phyloP scores from a whole-genome alignment of 2,113 vertebrate species.

The Mixornis gularis region DNA sequence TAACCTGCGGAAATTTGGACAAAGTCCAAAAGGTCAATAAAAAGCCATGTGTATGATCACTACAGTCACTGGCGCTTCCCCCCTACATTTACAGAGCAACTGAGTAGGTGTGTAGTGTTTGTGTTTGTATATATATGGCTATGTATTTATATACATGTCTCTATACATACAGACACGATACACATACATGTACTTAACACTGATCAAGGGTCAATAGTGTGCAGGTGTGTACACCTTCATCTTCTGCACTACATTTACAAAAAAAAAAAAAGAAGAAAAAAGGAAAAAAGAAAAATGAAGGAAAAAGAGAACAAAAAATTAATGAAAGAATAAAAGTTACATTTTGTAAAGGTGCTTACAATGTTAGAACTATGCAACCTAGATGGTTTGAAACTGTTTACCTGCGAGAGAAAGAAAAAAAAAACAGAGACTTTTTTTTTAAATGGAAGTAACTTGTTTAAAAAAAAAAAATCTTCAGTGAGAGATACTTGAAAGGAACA shows the following conservation, averaged over 20 bases:
- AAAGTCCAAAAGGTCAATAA: constrained; percentile 61
- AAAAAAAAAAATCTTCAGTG: constrained; percentile 77
- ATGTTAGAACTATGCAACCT: constrained; percentile 98
- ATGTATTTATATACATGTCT: constrained; percentile 8
- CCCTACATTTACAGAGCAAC: constrained; percentile 41
- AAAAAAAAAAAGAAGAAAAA: not conserved
- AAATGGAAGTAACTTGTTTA: constrained; percentile 78
- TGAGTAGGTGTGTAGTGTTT: constrained; percentile 47
- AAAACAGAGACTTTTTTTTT: constrained; percentile 75
- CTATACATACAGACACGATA: constrained; percentile 25
- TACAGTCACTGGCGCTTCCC: constrained; percentile 61
- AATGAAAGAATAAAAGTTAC: constrained; percentile 79
- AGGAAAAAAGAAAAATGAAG: constrained; percentile 38
- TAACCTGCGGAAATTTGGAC: constrained; percentile 55
- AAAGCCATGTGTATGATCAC: constrained; percentile 71
- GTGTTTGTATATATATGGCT: constrained; percentile 31
- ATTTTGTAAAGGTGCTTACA: constrained; percentile 87
- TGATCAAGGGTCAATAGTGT: constrained; percentile 51
- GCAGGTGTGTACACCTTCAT: constrained; percentile 71
- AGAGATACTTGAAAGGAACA: constrained; percentile 99
- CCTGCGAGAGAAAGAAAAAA: constrained; percentile 77
- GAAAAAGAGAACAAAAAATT: constrained; percentile 56
- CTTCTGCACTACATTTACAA: constrained; percentile 73
- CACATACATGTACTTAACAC: not conserved
- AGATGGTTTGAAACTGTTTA: constrained; percentile 90